phyloP scores from a whole-genome alignment of 2,797 vertebrate genomes.

The Esox lucius region DNA sequence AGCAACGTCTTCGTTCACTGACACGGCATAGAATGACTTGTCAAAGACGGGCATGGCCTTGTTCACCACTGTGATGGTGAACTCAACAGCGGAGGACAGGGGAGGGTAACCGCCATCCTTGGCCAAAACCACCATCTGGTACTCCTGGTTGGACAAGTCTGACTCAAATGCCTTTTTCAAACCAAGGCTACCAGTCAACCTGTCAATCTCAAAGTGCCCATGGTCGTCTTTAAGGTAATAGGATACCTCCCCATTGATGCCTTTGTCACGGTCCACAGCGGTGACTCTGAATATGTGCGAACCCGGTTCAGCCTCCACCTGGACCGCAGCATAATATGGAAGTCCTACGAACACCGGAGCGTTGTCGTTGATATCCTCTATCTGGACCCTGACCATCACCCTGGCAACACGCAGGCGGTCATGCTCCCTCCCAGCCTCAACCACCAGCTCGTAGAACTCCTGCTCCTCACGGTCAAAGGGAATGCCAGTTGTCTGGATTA shows the following conservation, averaged over 20 bases:
- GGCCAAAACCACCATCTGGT: slow-evolving; percentile 86
- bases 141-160: slow-evolving; percentile 94
- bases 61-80: slow-evolving; percentile 97
- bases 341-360: slow-evolving; percentile 90
- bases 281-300: slow-evolving; percentile 88
- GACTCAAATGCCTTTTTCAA: slow-evolving; percentile 91
- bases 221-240: slow-evolving; percentile 89
- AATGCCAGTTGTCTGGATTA: slow-evolving; percentile 91
- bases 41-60: slow-evolving; percentile 98
- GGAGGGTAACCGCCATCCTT: slow-evolving; percentile 88
- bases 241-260: slow-evolving; percentile 89
- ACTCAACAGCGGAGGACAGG: slow-evolving; percentile 83
- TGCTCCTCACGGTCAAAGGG: slow-evolving; percentile 93
- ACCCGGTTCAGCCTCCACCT: slow-evolving; percentile 90
- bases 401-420: slow-evolving; percentile 89
- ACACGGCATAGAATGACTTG: slow-evolving; percentile 90
- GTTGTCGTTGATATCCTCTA: slow-evolving; percentile 96
- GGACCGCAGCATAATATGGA: slow-evolving; percentile 95
- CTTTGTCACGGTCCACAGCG: slow-evolving; percentile 92
- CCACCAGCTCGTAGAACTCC: slow-evolving; percentile 91
- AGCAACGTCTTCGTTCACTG: slow-evolving; percentile 87
- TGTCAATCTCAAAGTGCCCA: slow-evolving; percentile 93
- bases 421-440: slow-evolving; percentile 90
- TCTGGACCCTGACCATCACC: slow-evolving; percentile 87
- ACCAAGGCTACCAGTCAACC: slow-evolving; percentile 80